Evolutionary conservation across 2,888 invertebrate species (phyloP).

Genomic region (Tachina grossa): DNA sequence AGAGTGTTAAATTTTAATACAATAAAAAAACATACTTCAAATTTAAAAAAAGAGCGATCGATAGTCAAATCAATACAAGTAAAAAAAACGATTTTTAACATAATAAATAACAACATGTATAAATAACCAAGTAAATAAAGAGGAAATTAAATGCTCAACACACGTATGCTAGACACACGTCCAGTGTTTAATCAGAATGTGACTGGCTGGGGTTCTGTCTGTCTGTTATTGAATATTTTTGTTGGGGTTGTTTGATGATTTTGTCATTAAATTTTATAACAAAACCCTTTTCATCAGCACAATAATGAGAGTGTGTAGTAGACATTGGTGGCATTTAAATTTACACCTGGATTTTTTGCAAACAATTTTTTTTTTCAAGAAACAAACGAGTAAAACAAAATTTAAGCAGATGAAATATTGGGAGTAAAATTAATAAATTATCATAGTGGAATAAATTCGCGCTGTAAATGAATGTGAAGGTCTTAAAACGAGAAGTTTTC

Average conservation of each 20-base stretch:
- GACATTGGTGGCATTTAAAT: constrained; percentile 73
- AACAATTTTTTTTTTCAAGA: constrained; percentile 29
- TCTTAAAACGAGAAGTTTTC: constrained; percentile 41
- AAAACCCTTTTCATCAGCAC: constrained; percentile 49
- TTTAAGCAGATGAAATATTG: constrained; percentile 62
- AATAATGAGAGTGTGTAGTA: constrained; percentile 4
- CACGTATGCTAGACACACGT: constrained; percentile 69
- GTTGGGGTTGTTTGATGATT: constrained; percentile 49
- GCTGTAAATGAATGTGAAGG: constrained; percentile 30
- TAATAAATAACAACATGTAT: constrained; percentile 17
- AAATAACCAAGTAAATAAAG: constrained; percentile 56
- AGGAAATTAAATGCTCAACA: constrained; percentile 59
- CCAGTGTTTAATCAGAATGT: constrained; percentile 55
- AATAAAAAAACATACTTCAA: constrained; percentile 40
- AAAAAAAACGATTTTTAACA: background rate
- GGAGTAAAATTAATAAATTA: constrained; percentile 44
- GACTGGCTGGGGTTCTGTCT: background rate
- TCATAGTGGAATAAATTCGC: constrained; percentile 16
- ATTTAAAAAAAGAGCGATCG: background rate
- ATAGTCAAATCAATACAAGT: constrained; percentile 21
- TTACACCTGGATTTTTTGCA: constrained; percentile 79
- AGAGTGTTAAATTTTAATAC: constrained; percentile 30
- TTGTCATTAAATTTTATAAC: constrained; percentile 57
- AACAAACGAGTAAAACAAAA: constrained; percentile 42
- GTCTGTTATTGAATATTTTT: constrained; percentile 27